Base-by-base conservation (phyloP, 2,797 vertebrate species). In the Vultur gryphus region DNA sequence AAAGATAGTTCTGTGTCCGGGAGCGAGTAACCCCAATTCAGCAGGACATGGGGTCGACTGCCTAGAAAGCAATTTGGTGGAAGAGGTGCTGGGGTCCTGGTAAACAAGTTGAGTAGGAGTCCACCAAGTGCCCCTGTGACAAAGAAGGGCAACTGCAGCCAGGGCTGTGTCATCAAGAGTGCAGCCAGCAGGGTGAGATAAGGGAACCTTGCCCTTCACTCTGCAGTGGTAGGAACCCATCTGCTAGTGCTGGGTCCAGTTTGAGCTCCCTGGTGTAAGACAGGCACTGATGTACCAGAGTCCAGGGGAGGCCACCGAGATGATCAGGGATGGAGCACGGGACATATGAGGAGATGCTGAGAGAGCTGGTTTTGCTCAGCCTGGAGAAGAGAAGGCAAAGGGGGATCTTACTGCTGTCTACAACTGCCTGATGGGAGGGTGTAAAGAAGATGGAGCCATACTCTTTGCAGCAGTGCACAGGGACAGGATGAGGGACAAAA, bases 111-210 rank as follows among this genome's bases (percentile, higher is more conserved):
- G 58, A 67, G 44, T 5, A 55, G 69, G 25, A 92, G 29, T 24
- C 39, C 24, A 55, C 4, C 0, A 0, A 52, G 25, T 4, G 1
- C 1, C 9, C 31, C 28, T 46, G 20, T 54, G 44, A 67, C 54
- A 39, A 71, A 82, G 66, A 44, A 67, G 35, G 23, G 28, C 20
- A 29, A 39, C 31, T 33, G 59, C 58, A 51, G 26, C n/a, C 41
- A 57, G 19, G 43, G 39, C 55, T 89, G 25, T 35, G 59, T 44
- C 67, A 76, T 12, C 41, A 48, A 14, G 33, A 69, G 48, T 11
- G 29, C 44, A 58, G 54, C 29, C n/a, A 61, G 2, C 13, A 39
- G 46, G 20, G 24, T 59, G 29, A 81, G 41, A 44, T 21, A 43
- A 66, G 23, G 57, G 43, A 81, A 35, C n/a, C 25, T 73, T 48